Base-by-base conservation (phyloP, 2,797 vertebrate species). In the Malurus splendens region DNA sequence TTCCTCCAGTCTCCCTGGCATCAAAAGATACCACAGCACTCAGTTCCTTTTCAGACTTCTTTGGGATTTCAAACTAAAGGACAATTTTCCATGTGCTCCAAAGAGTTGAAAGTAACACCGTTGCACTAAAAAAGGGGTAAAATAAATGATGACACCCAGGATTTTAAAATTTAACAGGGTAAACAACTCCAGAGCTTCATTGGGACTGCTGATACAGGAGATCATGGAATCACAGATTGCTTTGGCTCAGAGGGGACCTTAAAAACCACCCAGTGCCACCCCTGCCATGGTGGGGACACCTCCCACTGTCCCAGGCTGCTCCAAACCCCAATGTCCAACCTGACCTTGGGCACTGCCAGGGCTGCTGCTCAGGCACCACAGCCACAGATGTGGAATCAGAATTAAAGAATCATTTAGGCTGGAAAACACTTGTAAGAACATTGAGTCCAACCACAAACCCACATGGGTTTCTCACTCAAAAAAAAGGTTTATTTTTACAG, bases 21-120 rank as follows among this genome's bases (percentile, higher is more conserved):
- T 20, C 0, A 0, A 54, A 38, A 5, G 48, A 22, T 27, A 13
- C 22, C 30, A 18, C 0, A 51, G 33, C 11, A 7, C 9, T 48
- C 41, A 36, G 8, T 20, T 62, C 27, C 25, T 62, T 61, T 82
- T 51, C 15, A 57, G 39, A 25, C 78, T 62, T 84, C 38, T 12
- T 3, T 8, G 5, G 38, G 42, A 88, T 30, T 65, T 59, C 22
- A 56, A 66, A 50, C 2, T 18, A 61, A 90, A 66, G 16, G 12
- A 45, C 42, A 30, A 2, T 71, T 86, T 83, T 62, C 73, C 52
- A 12, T 0, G 2, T 24, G 59, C n/a, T 75, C 62, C 27, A 70
- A 67, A 32, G 42, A 45, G 38, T 23, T 36, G 41, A 25, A 51
- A 4, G 2, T 10, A 45, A 12, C 0, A 2, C 5, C 16, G 1